A percentile compares a stretch with the other conserved stretches of the same genome.
phyloP scores from a whole-genome alignment of 1,140 invertebrate species.

The Drosophila trapezifrons region DNA sequence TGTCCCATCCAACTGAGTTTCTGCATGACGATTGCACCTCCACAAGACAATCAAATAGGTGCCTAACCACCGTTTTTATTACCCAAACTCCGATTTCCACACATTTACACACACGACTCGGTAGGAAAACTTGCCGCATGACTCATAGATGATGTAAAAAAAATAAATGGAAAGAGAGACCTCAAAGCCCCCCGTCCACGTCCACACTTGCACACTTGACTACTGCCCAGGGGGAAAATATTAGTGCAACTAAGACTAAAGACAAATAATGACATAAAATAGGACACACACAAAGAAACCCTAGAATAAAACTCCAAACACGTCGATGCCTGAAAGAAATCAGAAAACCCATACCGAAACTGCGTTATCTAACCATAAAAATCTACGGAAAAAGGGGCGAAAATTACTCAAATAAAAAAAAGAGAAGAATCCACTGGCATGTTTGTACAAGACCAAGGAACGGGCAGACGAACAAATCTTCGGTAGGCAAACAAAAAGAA shows the following conservation, averaged over 20 bases:
- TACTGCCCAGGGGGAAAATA: constrained; percentile 72
- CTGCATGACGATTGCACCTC: constrained; percentile 20
- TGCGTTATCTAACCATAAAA: constrained; percentile 60
- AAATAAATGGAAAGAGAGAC: constrained; percentile 7
- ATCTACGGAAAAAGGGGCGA: constrained; percentile 74
- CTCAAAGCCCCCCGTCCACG: neutral
- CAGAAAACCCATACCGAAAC: constrained; percentile 40
- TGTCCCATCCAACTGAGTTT: constrained; percentile 10
- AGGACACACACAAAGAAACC: constrained; percentile 30
- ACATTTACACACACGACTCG: constrained; percentile 49
- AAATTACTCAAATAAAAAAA: constrained; percentile 76
- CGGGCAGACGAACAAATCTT: constrained; percentile 38
- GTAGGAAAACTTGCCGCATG: constrained; percentile 54
- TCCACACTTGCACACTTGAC: constrained; percentile 47
- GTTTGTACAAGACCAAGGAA: constrained; percentile 64
- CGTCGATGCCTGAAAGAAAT: constrained; percentile 58
- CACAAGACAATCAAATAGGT: constrained; percentile 45
- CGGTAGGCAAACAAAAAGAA: constrained; percentile 65
- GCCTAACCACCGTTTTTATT: constrained; percentile 46
- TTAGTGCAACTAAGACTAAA: constrained; percentile 76
- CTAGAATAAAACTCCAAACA: constrained; percentile 25
- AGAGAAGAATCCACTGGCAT: constrained; percentile 59
- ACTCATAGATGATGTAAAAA: constrained; percentile 52
- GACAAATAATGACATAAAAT: constrained; percentile 78
- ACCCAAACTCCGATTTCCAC: constrained; percentile 61